Conservation (phyloP, 2,797 vertebrate species). For the Brotogeris chrysoptera region DNA sequence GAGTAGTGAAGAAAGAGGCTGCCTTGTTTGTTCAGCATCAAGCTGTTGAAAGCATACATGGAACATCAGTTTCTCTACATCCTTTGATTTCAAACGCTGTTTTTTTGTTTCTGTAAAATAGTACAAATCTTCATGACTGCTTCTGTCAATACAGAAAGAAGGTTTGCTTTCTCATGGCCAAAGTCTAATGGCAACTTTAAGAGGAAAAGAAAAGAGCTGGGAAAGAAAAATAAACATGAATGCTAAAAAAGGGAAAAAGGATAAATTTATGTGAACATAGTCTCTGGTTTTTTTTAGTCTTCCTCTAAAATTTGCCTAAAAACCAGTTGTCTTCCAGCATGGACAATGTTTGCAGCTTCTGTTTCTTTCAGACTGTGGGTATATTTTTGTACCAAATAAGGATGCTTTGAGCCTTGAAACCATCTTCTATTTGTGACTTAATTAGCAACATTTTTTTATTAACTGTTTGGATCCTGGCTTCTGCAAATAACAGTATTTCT, state of each 20-base stretch:
- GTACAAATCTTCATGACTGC: background rate
- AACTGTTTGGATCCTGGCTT: background rate
- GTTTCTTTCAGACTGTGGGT: background rate
- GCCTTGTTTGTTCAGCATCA: conserved; percentile 22
- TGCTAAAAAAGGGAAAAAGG: background rate
- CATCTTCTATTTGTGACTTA: background rate
- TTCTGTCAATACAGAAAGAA: background rate
- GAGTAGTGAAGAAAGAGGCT: conserved; percentile 1
- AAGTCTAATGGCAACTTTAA: background rate
- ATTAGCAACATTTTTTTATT: background rate
- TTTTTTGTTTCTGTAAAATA: conserved; percentile 2
- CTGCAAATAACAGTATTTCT: background rate
- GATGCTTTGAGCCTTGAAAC: background rate
- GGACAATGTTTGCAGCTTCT: background rate
- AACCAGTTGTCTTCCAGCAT: background rate
- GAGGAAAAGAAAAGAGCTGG: background rate
- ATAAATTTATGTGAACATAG: background rate
- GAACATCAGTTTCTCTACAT: background rate
- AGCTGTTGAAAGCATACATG: background rate
- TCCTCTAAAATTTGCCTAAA: background rate
- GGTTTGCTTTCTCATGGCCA: background rate
- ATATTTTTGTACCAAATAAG: background rate
- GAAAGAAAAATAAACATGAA: background rate
- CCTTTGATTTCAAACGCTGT: conserved; percentile 18
- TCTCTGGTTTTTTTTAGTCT: background rate